Base-by-base conservation (phyloP, 2,888 invertebrate genomes). In the Artemia sinica region DNA sequence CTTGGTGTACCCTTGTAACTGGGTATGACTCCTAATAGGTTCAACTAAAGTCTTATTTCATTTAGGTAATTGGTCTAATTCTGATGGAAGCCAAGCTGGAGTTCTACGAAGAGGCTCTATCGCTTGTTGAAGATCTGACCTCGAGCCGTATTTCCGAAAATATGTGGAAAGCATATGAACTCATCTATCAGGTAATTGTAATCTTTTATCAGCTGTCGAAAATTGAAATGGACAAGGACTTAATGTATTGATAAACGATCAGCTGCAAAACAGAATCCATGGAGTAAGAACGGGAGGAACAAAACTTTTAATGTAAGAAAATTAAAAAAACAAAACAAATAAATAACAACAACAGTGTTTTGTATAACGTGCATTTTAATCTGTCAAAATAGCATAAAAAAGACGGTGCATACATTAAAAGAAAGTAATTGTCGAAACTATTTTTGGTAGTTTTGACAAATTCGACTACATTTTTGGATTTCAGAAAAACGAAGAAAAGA, bases 91-190 rank as follows among this genome's bases (percentile, higher is more conserved):
- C 69, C 14, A 52, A 49, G 18, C 75, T 68, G 66, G 97, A 97
- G 79, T 96, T 94, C 77, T 98, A 96, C 77, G 97, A 98, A 79
- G 96, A 97, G 80, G 90, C 94, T 2, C 84, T 97, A 76, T 89
- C 91, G 0, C 81, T 98, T 71, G 86, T 97, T 13, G 92, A 89
- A 78, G 93, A 91, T 77, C 81, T 98, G 74, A 95, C 96, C 2
- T 84, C 87, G 67, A 89, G 89, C 77, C 83, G 84, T 69, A 87
- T 99, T 74, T 92, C 94, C 0, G 85, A 86, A 52, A 90, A 91
- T 76, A 91, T 97, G 91, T 98, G 98, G 98, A 88, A 89, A 77
- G 89, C 96, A 69, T 85, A 94, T 72, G 90, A 88, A 77, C 80
- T 91, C 69, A 82, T 93, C 74, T 93, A 91, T 78, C 85, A 86